Evolutionary conservation across 2,797 vertebrate species (phyloP).

Genomic region (Poecilia velifera): DNA sequence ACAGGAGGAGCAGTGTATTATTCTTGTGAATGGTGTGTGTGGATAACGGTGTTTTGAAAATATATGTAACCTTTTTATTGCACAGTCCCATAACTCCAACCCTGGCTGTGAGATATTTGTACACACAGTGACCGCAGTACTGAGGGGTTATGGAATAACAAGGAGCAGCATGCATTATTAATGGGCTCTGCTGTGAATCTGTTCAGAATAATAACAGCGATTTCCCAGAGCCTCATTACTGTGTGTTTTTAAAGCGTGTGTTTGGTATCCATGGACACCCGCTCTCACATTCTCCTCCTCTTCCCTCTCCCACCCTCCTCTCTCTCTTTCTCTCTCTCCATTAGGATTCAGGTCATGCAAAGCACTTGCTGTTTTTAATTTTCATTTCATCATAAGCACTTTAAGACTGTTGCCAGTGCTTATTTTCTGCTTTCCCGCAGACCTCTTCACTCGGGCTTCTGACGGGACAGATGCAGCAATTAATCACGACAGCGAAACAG

Average conservation of each 20-base stretch:
- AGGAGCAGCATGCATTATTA: conserved; percentile 90
- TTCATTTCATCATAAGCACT: conserved; percentile 99
- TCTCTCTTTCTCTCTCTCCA: conserved; percentile 63
- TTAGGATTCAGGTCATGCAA: conserved; percentile 94
- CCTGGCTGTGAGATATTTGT: conserved; percentile 93
- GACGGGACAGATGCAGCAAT: conserved; percentile 99
- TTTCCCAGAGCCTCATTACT: conserved; percentile 85
- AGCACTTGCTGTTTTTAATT: conserved; percentile 98
- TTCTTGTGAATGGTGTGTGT: conserved; percentile 66
- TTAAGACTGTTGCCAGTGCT: conserved; percentile 98
- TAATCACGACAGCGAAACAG: conserved; percentile 95
- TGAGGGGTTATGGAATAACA: conserved; percentile 90
- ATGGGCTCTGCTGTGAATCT: conserved; percentile 86
- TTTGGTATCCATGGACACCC: conserved; percentile 81
- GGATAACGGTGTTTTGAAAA: conserved; percentile 75
- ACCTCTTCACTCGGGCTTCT: conserved; percentile 94
- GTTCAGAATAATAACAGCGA: conserved; percentile 86
- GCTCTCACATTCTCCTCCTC: conserved; percentile 75
- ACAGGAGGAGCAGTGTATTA: conserved; percentile 55
- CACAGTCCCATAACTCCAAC: conserved; percentile 78
- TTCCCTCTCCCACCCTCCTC: conserved; percentile 56
- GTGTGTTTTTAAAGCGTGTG: conserved; percentile 84
- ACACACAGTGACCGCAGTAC: conserved; percentile 88
- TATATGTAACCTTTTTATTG: conserved; percentile 82
- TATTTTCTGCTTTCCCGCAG: conserved; percentile 98